Base-by-base conservation (phyloP, 2,797 vertebrate species). In the Ptychadena robeensis region DNA sequence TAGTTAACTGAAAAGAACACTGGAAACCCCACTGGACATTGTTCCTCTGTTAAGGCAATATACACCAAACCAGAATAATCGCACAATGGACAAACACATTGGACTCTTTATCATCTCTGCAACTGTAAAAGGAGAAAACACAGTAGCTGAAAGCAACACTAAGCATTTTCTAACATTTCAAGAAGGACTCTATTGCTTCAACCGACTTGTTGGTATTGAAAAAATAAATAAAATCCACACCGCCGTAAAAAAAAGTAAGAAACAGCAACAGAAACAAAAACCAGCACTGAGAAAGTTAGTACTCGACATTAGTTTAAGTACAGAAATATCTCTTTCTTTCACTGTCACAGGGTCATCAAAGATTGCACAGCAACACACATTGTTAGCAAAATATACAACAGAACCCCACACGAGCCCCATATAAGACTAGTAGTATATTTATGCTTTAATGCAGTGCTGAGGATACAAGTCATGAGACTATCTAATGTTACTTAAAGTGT, bases 1-100 rank as follows among this genome's bases (percentile, higher is more conserved):
- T 87, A 87, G 93, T 95, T 90, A 94, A 79, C 63, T 87, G 86
- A 86, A 87, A 83, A 86, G 87, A 91, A 90, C 87, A 81, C 18
- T 86, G 87, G 44, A 78, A 61, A 82, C 40, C 8, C 22, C 53
- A 78, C 79, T 81, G 38, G 34, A 75, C 61, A 85, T 22, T 70
- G 65, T 84, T 40, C 69, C 59, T 35, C 28, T 44, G 77, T 68
- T 74, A 74, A 67, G 79, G 74, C 61, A 73, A 59, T 72, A 77
- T 59, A 40, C 31, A 81, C 73, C 65, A 80, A 85, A 40, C 72
- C 57, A 31, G 61, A 59, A 68, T 73, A 80, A 80, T 53, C 25
- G 73, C 70, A 74, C 70, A 57, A 76, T 18, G 18, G 35, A 78
- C 73, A 71, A 44, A 75, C 18, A 82, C 81, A 82, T 37, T 71